Base-by-base conservation (phyloP, 2,113 vertebrate species). In the Dicerorhinus sumatrensis region DNA sequence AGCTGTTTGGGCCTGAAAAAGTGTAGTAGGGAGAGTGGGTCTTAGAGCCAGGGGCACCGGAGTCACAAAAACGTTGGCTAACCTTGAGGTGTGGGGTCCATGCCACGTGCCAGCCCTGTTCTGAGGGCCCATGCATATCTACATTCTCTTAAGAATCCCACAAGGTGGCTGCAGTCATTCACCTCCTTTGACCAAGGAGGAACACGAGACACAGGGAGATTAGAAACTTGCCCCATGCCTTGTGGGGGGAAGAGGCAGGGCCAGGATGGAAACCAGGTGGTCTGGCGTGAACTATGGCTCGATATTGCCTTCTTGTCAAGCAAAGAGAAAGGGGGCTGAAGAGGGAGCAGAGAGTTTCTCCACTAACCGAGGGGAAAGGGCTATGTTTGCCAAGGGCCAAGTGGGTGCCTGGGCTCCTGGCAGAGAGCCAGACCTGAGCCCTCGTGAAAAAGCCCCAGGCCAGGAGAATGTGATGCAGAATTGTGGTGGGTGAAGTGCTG, bases 381-480 rank as follows among this genome's bases (percentile, higher is more conserved):
- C 48, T 33, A 36, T 2, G 77, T n/a, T 36, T 54, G 46, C 33
- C 23, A 27, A 36, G 12, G 72, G 5, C 39, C 72, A 27, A 12
- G 18, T 10, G 72, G 18, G 36, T 17, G 8, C 33, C 51, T 33
- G 1, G 0, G 33, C 6, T 65, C 31, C 42, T 46, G 33, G 58
- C 67, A 20, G 31, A n/a, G 29, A 5, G 42, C 58, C 92, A 48
- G 51, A 48, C 67, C 42, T 56, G 56, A 82, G 83, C 7, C 56
- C 8, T 6, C 3, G 10, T 8, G 13, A 16, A 31, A 31, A 62
- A n/a, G 29, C 18, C 39, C 70, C 33, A 20, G 70, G 27, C 69
- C 5, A 0, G 27, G 8, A 3, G 25, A 18, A 17, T 0, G 4
- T 5, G 16, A 54, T 2, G 0, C 56, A 21, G 62, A 39, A 42